A percentile compares a stretch with the other conserved stretches of the same genome.
phyloP scores from a whole-genome alignment of 2,113 vertebrate species.

The Nanorana parkeri region DNA sequence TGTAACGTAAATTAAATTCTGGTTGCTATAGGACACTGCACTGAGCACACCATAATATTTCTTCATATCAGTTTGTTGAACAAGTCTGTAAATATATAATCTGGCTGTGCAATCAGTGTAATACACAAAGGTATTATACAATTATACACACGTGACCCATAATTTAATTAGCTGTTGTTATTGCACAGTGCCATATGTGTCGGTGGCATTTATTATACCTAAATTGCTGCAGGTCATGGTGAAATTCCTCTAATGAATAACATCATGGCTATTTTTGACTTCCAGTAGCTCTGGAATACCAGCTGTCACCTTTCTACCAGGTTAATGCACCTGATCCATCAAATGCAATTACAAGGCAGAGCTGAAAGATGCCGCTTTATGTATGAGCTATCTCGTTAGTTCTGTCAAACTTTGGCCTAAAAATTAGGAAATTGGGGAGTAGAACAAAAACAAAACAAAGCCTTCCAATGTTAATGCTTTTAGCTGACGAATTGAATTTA shows the following conservation, averaged over 20 bases:
- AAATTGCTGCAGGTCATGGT: constrained; percentile 35
- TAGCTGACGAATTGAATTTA: no score
- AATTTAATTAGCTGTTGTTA: constrained; percentile 39
- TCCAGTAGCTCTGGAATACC: constrained; percentile 19
- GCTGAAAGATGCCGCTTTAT: neutral
- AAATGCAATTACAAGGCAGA: constrained; percentile 37
- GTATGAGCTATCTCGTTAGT: constrained; percentile 40
- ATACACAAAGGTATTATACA: constrained; percentile 2
- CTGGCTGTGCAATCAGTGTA: neutral
- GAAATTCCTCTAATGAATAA: constrained; percentile 33
- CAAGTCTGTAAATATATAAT: neutral
- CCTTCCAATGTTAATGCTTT: no score
- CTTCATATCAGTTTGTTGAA: no score
- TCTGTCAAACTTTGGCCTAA: constrained; percentile 29
- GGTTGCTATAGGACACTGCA: no score
- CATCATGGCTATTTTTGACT: constrained; percentile 33
- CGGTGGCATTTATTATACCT: constrained; percentile 37
- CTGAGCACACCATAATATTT: no score
- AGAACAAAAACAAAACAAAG: neutral
- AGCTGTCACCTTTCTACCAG: constrained; percentile 44
- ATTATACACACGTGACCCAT: constrained; percentile 13
- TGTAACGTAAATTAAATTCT: no score
- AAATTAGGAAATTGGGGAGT: neutral
- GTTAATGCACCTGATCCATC: constrained; percentile 48
- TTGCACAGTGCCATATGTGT: constrained; percentile 37